These are phyloP conservation scores for Nerophis ophidion DNA, from an alignment of 2,113 vertebrate species.

Conservation along the genomic window DNA sequence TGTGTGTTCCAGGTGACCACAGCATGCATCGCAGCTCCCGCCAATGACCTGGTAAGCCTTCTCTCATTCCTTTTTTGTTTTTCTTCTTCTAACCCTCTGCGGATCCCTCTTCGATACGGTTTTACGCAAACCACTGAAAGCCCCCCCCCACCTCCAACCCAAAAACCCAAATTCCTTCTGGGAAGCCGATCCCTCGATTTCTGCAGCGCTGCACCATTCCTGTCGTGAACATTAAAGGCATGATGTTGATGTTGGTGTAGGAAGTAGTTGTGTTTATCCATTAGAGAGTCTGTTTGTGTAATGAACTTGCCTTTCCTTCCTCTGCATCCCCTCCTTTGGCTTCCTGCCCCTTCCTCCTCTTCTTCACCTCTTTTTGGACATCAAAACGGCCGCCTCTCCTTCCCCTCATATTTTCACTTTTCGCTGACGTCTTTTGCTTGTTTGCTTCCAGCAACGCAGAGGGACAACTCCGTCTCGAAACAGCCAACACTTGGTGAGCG, in stretches of 20 bases:
- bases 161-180: slow-evolving; percentile 24
- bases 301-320: slow-evolving; percentile 53
- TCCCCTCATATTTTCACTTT: neutral
- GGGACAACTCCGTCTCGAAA: slow-evolving; percentile 57
- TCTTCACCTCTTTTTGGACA: neutral
- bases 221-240: too few relatives aligned
- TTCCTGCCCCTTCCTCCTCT: neutral
- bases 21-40: slow-evolving; percentile 73
- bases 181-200: slow-evolving; percentile 38
- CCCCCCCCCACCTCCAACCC: neutral
- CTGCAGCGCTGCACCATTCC: slow-evolving; percentile 33
- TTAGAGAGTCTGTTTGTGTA: slow-evolving; percentile 61
- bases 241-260: slow-evolving; percentile 42
- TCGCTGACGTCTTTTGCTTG: slow-evolving; percentile 1
- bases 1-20: slow-evolving; percentile 75
- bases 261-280: slow-evolving; percentile 55
- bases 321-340: slow-evolving; percentile 18
- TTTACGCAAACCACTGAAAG: slow-evolving; percentile 9
- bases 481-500: slow-evolving; percentile 63
- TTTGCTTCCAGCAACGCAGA: slow-evolving; percentile 50
- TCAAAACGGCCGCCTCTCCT: neutral
- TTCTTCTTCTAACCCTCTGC: slow-evolving; percentile 1
- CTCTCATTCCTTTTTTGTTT: slow-evolving; percentile 1
- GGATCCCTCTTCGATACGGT: slow-evolving; percentile 17
- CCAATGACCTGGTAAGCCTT: slow-evolving; percentile 79